Evolutionary conservation across 2,888 invertebrate species (phyloP), one percentile per base, ranked within the genome.

Genomic region (Pyrgus malvae): DNA sequence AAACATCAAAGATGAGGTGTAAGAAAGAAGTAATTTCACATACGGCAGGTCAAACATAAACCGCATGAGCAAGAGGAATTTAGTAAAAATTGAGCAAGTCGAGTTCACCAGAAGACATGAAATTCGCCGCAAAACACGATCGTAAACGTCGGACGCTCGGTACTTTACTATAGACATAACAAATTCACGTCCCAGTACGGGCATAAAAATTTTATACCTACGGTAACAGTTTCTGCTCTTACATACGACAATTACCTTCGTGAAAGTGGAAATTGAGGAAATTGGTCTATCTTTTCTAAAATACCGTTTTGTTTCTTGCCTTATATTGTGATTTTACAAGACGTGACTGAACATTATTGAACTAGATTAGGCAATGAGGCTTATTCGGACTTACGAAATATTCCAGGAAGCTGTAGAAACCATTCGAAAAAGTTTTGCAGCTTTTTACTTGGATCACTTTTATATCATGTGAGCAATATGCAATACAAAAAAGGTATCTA

Each of bases 131-230:
- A 63, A 65, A 58, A 67, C 57, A 58, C 59, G 61, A 56, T 67
- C 72, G 67, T 76, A 76, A 72, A 72, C 56, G 66, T 68, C 60
- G 58, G 56, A 61, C 56, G 9, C 53, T 46, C 44, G 48, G 35
- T 27, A 29, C 23, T 29, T 23, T 8, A 45, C 57, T 44, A 50
- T 62, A 61, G 60, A 62, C 54, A 50, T 55, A 31, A 37, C 48
- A 46, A 45, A 46, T 44, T 48, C 57, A 40, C 33, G 35, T 48
- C 25, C 49, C 27, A 29, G 19, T 41, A 31, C 27, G 33, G 45
- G 37, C 48, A 37, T 57, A 55, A 56, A 37, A 38, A 37, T 51
- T 55, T 58, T 50, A 58, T 58, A 46, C 21, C 7, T 3, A 21
- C 19, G 40, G 21, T 12, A 19, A 31, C 48, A 6, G 40, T 40